phyloP scores from a whole-genome alignment of 2,888 invertebrate species.

The Orthosia gracilis region DNA sequence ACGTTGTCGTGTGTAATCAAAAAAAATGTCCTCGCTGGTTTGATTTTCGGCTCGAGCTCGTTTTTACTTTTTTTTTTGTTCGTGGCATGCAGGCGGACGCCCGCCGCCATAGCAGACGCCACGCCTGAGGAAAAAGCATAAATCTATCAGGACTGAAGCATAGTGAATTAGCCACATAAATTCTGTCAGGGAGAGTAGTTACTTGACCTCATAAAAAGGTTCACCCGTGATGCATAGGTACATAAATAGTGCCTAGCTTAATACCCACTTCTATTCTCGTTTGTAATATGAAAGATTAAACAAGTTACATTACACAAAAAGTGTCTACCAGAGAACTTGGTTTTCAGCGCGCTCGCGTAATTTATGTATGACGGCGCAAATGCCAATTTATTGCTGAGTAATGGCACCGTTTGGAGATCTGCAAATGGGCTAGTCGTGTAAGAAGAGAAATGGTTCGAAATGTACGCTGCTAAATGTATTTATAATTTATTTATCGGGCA shows the following conservation, averaged over 20 bases:
- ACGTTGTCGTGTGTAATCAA: slow-evolving; percentile 35
- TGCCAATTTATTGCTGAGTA: slow-evolving; percentile 91
- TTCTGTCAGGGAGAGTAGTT: slow-evolving; percentile 64
- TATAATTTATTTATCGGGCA: slow-evolving; percentile 89
- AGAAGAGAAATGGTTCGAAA: slow-evolving; percentile 90
- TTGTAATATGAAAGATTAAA: slow-evolving; percentile 69
- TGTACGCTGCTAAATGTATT: slow-evolving; percentile 89
- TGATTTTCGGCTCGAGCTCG: slow-evolving; percentile 8
- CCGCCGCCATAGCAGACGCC: slow-evolving; percentile 59
- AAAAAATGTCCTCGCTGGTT: slow-evolving; percentile 35
- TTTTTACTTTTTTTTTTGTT: slow-evolving; percentile 46
- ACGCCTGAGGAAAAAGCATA: slow-evolving; percentile 70
- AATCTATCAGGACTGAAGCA: slow-evolving; percentile 73
- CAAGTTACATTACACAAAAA: slow-evolving; percentile 79
- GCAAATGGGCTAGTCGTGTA: slow-evolving; percentile 90
- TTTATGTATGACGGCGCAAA: slow-evolving; percentile 91
- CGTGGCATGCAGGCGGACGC: slow-evolving; percentile 23
- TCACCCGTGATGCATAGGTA: slow-evolving; percentile 36
- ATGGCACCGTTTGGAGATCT: slow-evolving; percentile 90
- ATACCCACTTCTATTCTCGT: slow-evolving; percentile 29
- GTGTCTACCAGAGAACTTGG: slow-evolving; percentile 85
- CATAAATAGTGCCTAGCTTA: slow-evolving; percentile 23
- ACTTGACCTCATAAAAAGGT: slow-evolving; percentile 65
- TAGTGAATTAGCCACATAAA: slow-evolving; percentile 77
- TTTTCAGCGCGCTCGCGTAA: slow-evolving; percentile 87